Percentiles rank a stretch among this genome's conserved stretches.
Conservation (phyloP, 1,140 invertebrate species). For the Epicauta chinensis region DNA sequence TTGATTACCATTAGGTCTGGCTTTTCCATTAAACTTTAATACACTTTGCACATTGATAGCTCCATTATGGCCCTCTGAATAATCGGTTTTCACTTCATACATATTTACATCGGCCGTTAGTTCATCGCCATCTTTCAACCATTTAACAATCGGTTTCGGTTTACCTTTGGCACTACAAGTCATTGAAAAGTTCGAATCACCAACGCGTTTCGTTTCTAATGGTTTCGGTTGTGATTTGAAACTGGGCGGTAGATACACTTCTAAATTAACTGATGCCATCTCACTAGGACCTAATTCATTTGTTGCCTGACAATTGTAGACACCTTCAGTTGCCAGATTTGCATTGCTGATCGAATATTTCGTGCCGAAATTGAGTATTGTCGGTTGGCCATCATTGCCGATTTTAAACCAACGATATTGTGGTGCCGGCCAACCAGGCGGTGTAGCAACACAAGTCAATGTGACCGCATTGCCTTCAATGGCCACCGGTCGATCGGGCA, state of each 20-base stretch:
- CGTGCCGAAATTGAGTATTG: conserved; percentile 64
- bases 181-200: conserved; percentile 72
- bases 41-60: conserved; percentile 80
- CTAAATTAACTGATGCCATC: conserved; percentile 71
- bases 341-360: conserved; percentile 81
- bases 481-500: conserved; percentile 75
- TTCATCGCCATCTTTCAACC: conserved; percentile 81
- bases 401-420: conserved; percentile 82
- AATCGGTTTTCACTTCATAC: conserved; percentile 73
- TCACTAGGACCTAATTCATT: conserved; percentile 84
- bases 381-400: conserved; percentile 53
- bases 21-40: conserved; percentile 70
- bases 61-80: conserved; percentile 64
- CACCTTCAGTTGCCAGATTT: conserved; percentile 76
- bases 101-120: conserved; percentile 65
- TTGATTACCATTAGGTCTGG: conserved; percentile 65
- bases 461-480: conserved; percentile 78
- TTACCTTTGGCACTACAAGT: conserved; percentile 82
- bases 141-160: conserved; percentile 73
- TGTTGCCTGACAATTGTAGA: conserved; percentile 81
- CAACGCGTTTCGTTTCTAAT: conserved; percentile 71
- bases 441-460: conserved; percentile 76
- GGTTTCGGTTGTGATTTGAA: conserved; percentile 78
- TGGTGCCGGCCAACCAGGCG: conserved; percentile 82
- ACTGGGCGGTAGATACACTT: conserved; percentile 80